Evolutionary conservation across 1,140 invertebrate genomes (phyloP).

Genomic region (Neomicropteryx cornuta): DNA sequence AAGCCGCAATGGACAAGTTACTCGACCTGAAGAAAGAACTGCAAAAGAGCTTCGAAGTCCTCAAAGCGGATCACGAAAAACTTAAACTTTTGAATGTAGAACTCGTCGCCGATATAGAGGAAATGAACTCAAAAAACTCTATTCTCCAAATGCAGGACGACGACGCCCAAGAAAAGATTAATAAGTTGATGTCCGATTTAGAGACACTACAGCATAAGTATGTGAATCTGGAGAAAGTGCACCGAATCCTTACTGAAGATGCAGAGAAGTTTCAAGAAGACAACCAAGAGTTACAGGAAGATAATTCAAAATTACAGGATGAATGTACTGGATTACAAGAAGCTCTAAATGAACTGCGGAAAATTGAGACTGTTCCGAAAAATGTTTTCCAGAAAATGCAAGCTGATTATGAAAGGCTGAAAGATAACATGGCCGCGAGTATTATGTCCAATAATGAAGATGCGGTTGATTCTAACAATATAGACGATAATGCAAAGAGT

Average conservation of each 20-base stretch:
- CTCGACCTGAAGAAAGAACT: constrained; percentile 49
- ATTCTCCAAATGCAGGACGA: constrained; percentile 33
- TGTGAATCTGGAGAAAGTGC: constrained; percentile 34
- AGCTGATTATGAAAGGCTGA: too few species aligned
- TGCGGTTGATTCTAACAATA: too few species aligned
- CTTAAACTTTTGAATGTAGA: constrained; percentile 39
- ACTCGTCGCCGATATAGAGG: constrained; percentile 31
- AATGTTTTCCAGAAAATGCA: too few species aligned
- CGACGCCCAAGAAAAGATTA: constrained; percentile 24
- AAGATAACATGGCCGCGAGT: too few species aligned
- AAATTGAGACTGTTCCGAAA: too few species aligned
- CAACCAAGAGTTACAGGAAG: constrained; percentile 38
- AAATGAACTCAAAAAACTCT: constrained; percentile 31
- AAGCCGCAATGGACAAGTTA: constrained; percentile 52
- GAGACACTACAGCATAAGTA: constrained; percentile 34
- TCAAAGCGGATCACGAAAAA: constrained; percentile 42
- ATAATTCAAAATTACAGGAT: constrained; percentile 36
- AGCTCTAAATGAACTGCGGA: constrained; percentile 13
- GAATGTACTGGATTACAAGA: constrained; percentile 32
- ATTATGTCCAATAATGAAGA: too few species aligned
- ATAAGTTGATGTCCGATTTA: constrained; percentile 22
- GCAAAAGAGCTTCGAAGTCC: constrained; percentile 45
- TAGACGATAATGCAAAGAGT: constrained; percentile 42
- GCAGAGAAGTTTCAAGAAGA: constrained; percentile 36
- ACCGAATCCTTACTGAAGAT: constrained; percentile 32